Evolutionary conservation across 2,888 invertebrate genomes (phyloP).

Genomic region (Lepidochrysops patricia): DNA sequence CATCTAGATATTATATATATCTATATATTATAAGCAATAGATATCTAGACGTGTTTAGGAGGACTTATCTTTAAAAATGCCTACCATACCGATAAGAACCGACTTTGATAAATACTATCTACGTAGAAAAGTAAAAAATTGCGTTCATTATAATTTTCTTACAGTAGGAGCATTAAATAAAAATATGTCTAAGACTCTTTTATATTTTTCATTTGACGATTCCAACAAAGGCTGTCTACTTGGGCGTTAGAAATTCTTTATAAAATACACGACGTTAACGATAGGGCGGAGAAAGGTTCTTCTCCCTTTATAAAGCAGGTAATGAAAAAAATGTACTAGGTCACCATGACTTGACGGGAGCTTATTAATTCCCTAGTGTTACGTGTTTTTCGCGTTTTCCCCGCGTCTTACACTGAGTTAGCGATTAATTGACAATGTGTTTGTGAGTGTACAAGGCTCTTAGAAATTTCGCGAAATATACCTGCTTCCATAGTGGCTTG

Average conservation of each 20-base stretch:
- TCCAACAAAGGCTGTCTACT: slow-evolving; percentile 38
- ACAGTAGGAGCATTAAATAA: slow-evolving; percentile 7
- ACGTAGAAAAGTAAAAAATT: not conserved
- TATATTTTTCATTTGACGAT: slow-evolving; percentile 16
- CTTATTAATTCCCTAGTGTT: slow-evolving; percentile 46
- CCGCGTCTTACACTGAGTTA: not conserved
- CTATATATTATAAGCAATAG: too few species aligned
- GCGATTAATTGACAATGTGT: not conserved
- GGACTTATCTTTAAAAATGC: too few species aligned
- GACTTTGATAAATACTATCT: too few species aligned
- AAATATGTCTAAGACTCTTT: slow-evolving; percentile 8
- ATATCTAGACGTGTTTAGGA: too few species aligned
- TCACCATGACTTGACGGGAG: slow-evolving; percentile 50
- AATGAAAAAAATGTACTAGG: slow-evolving; percentile 55
- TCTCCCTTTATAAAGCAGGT: slow-evolving; percentile 51
- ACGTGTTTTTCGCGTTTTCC: slow-evolving; percentile 1
- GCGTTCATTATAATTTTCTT: not conserved
- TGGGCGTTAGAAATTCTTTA: slow-evolving; percentile 39
- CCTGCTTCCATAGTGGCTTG: too few species aligned
- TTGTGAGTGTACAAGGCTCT: too few species aligned
- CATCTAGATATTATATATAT: too few species aligned
- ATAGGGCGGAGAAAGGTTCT: slow-evolving; percentile 39
- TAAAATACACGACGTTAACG: slow-evolving; percentile 41
- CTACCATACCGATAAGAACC: not conserved
- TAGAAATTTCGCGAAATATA: too few species aligned